Base-by-base conservation (phyloP, 1,140 invertebrate species). In the Apis dorsata region DNA sequence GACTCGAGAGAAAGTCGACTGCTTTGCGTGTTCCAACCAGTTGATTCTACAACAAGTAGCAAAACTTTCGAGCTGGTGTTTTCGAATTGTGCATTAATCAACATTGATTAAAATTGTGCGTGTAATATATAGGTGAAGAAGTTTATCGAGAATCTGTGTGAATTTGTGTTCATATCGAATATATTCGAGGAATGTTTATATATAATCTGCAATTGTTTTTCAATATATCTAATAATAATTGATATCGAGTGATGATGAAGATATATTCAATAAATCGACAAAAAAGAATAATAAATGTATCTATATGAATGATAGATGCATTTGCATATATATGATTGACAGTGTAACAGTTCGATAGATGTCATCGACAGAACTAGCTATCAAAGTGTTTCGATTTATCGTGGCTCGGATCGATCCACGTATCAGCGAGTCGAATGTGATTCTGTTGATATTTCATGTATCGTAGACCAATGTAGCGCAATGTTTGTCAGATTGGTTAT, bases 401-500 rank as follows among this genome's bases (percentile, higher is more conserved):
- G 44, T 60, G 63, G 80, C 65, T 65, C 70, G 60, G 12, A 60
- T 68, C 80, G 72, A 59, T 76, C 69, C 68, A 49, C 53, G 60
- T 66, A 75, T 75, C 62, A 28, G n/a, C 55, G 57, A 44, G 34
- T 78, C 77, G 81, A 87, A 72, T 71, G 78, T 73, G 44, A 78
- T 78, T 53, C 72, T 77, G 62, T 74, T 62, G 78, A 70, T 62
- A 87, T 88, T 86, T 84, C 74, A 70, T 68, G 84, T 57, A 77
- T 78, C 74, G 70, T 84, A 77, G 71, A 78, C 69, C 81, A 70
- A 90, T 89, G 87, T 83, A 89, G 81, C 87, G 90, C 89, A 78
- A 94, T 93, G 93, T 90, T 89, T 81, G 69, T 80, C 85, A 86
- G 85, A 75, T 91, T 90, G 83, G 83, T 87, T 77, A 79, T 92